Evolutionary conservation across 2,888 invertebrate species (phyloP), one percentile per base, ranked within the genome.

Genomic region (Drosophila anomelani): DNA sequence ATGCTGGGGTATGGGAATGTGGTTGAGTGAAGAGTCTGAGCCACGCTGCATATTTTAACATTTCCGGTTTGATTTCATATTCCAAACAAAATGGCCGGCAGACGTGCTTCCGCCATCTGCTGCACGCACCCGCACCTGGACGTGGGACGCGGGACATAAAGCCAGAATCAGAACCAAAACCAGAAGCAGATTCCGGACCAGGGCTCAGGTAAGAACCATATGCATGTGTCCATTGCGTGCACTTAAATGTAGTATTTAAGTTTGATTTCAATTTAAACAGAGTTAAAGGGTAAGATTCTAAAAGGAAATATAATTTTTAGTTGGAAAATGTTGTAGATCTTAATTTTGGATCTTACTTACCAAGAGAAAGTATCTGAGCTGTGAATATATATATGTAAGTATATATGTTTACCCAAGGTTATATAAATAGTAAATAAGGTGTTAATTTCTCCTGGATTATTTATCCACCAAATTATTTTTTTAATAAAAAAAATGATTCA

Each of bases 41-140:
- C 58, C 68, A 75, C 74, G 78, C 73, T 86, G 89, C 81, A 85
- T 85, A 90, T 86, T 89, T 86, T 56, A 80, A 73, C 89, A 90
- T 80, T 78, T 88, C 90, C 90, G 90, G 86, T 75, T 89, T 88
- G 76, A 82, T 89, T 89, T 87, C 86, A 89, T 64, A 83, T 74
- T 85, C 80, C 90, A 84, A 85, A 84, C 90, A 89, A 84, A 84
- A 89, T 88, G 88, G 83, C 78, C 86, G 88, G 77, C 86, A 82
- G 74, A 88, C 90, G 90, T 84, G 84, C 76, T 82, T 84, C 90
- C 84, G 88, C 64, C 67, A 58, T 60, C 57, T 55, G 67, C 62
- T 75, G 44, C 70, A 60, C 63, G 60, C 80, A 61, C 41, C 62
- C 87, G 85, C 29, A 29, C 32, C 56, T 23, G 47, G 20, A 17